Conservation (phyloP, 2,113 vertebrate genomes). For the Pterocles burchelli region DNA sequence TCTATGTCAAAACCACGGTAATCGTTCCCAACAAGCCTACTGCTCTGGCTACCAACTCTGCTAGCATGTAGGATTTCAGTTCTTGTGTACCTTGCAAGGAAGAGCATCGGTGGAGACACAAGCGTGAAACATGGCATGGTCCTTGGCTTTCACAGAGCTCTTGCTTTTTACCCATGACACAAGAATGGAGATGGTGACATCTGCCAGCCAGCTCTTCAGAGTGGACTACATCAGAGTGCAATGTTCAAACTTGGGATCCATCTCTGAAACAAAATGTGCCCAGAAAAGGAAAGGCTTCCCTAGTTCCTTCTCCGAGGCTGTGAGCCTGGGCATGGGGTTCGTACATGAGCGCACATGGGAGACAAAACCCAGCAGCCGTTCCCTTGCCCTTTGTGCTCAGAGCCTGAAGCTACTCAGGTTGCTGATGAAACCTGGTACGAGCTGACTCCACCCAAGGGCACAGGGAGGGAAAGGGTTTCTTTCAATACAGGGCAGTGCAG, state of each 20-base stretch:
- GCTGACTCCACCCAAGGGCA: background rate
- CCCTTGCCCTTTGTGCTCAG: background rate
- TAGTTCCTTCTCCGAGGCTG: background rate
- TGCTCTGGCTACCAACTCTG: accelerated
- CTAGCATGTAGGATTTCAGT: background rate
- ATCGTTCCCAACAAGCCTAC: background rate
- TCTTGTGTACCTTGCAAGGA: background rate
- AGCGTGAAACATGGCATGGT: accelerated
- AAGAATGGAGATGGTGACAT: background rate
- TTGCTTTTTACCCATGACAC: background rate
- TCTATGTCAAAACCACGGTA: background rate
- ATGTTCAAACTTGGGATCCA: background rate
- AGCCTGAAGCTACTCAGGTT: background rate
- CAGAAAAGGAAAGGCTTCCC: background rate
- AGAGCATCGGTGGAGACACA: background rate
- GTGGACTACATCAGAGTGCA: background rate
- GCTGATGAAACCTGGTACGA: background rate
- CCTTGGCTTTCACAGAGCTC: background rate
- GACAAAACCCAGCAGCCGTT: background rate
- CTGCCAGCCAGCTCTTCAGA: background rate
- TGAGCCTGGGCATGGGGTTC: background rate
- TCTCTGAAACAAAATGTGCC: background rate
- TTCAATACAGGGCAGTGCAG: background rate
- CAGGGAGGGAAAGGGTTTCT: background rate
- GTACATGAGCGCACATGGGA: accelerated